phyloP scores from a whole-genome alignment of 92 coral and sea anemone genomes.

The Epizoanthus scotinus region DNA sequence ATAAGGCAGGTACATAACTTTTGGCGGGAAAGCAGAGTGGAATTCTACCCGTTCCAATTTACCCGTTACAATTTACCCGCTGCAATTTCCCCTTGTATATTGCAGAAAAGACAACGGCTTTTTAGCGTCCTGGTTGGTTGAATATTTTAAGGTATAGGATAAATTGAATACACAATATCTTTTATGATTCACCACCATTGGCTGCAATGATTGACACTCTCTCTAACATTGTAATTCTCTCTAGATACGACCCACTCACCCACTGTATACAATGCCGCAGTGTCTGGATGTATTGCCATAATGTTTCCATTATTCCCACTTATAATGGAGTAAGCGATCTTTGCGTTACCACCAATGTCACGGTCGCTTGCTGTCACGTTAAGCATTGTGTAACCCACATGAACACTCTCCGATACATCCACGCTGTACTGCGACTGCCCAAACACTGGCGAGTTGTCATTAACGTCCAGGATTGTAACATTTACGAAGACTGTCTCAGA shows the following conservation, averaged over 20 bases:
- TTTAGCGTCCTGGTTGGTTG: too few species aligned
- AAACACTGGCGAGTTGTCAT: conserved; percentile 61
- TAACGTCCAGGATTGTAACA: conserved; percentile 58
- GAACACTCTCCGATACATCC: conserved; percentile 51
- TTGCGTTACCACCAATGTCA: conserved; percentile 53
- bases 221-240: too few species aligned
- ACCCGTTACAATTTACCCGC: too few species aligned
- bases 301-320: conserved; percentile 61
- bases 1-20: too few species aligned
- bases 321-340: conserved; percentile 54
- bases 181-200: too few species aligned
- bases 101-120: too few species aligned
- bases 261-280: conserved; percentile 44
- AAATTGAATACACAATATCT: too few species aligned
- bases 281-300: conserved; percentile 50
- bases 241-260: conserved; percentile 36
- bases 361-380: conserved; percentile 60
- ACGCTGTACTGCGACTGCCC: conserved; percentile 45
- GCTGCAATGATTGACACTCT: too few species aligned
- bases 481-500: conserved; percentile 59
- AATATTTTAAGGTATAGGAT: too few species aligned
- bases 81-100: too few species aligned
- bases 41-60: too few species aligned
- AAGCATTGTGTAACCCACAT: conserved; percentile 41
- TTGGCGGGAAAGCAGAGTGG: too few species aligned